Evolutionary conservation across 2,797 vertebrate species (phyloP), one percentile per base, ranked within the genome.

Genomic region (Crax fasciolata): DNA sequence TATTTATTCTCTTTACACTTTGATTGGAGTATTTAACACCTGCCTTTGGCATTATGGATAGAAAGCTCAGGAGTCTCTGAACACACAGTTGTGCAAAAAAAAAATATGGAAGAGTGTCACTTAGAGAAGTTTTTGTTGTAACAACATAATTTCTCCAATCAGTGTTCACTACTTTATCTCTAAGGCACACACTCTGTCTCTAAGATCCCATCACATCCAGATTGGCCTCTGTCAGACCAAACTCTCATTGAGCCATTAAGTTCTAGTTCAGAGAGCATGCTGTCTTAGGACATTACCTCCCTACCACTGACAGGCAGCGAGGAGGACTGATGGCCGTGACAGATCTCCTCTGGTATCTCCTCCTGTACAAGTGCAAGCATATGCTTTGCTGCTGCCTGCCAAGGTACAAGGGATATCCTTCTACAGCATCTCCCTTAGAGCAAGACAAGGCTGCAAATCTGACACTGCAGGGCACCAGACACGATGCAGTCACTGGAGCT

Each of bases 161-260:
- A 94, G 87, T 84, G 90, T 83, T 97, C 95, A 92, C 93, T 94
- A 90, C 95, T 89, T 93, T 55, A 86, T 91, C 96, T 96, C 95
- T 91, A 97, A 97, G 96, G 96, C 96, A 97, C 89, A 52, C 93
- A 4, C 94, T 89, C 87, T 70, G 75, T 82, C 91, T 62, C 61
- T 32, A 70, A 85, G 89, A 67, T 25, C 73, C 52, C 48, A 6
- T 70, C 24, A 23, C 72, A 49, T 10, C 78, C 86, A 78, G 76
- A 6, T 30, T 19, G 41, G 77, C 52, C 72, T 41, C 54, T 28
- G 24, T 8, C 76, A 57, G 74, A 59, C 61, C 79, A 35, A 51
- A 70, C 32, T 55, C 44, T 18, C 4, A 17, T 2, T 3, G 32
- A 81, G 30, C 49, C 39, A 16, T 0, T 4, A 12, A 12, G 18